A percentile compares a stretch with the other conserved stretches of the same genome.
phyloP scores from a whole-genome alignment of 1,140 invertebrate genomes.

The Drosophila tani region DNA sequence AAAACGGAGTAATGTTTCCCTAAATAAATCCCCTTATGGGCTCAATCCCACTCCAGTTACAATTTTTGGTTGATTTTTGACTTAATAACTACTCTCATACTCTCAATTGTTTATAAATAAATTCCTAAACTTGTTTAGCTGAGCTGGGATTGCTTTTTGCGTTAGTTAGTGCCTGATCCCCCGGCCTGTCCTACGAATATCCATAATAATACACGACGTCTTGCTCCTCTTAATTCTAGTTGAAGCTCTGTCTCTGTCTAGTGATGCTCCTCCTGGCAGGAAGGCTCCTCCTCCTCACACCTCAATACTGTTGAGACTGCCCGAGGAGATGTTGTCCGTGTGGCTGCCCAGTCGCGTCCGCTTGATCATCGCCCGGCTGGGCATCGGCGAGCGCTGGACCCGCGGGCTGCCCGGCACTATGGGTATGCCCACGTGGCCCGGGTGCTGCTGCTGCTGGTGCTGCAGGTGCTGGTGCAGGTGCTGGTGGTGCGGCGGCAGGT shows the following conservation, averaged over 20 bases:
- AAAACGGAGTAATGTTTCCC: too few relatives aligned
- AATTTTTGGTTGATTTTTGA: conserved; percentile 8
- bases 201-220: conserved; percentile 26
- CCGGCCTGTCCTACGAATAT: conserved; percentile 32
- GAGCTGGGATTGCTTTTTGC: not conserved
- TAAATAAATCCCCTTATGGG: not conserved
- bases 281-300: conserved; percentile 45
- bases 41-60: not conserved
- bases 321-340: conserved; percentile 84
- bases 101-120: not conserved
- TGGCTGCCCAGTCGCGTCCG: conserved; percentile 81
- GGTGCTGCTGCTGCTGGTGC: conserved; percentile 39
- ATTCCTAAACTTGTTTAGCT: conserved; percentile 9
- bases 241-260: conserved; percentile 9
- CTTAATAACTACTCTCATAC: not conserved
- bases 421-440: conserved; percentile 71
- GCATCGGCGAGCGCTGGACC: conserved; percentile 82
- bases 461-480: conserved; percentile 48
- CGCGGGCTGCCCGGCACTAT: conserved; percentile 82
- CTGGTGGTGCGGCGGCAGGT: conserved; percentile 44
- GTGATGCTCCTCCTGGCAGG: conserved; percentile 1
- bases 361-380: conserved; percentile 76
- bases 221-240: conserved; percentile 1
- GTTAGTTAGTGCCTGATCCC: not conserved
- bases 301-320: conserved; percentile 85